Conservation (phyloP, 2,113 vertebrate species). For the Athene cunicularia region DNA sequence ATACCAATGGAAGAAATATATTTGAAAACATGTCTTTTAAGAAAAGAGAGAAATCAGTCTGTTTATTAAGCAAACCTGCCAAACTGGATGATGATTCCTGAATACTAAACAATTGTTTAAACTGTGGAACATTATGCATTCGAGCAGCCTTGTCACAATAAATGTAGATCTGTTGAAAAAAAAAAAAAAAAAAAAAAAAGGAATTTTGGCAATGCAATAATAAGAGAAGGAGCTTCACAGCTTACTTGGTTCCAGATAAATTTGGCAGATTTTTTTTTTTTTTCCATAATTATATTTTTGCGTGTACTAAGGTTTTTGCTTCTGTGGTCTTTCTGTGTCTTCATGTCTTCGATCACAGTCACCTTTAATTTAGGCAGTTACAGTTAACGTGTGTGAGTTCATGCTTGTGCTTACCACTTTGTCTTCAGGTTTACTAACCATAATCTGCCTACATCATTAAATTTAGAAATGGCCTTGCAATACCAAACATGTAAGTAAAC, state of each 20-base stretch:
- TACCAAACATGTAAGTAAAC: neutral
- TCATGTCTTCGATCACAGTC: neutral
- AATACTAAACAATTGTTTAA: slow-evolving; percentile 46
- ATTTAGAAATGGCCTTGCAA: neutral
- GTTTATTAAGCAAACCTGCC: neutral
- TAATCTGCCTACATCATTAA: neutral
- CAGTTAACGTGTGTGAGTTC: neutral
- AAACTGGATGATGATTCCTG: slow-evolving; percentile 15
- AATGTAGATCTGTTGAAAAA: slow-evolving; percentile 12
- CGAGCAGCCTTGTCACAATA: slow-evolving; percentile 39
- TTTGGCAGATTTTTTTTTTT: slow-evolving; percentile 10
- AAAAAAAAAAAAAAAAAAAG: neutral
- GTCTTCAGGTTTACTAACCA: neutral
- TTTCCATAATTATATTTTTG: neutral
- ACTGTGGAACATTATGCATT: slow-evolving; percentile 12
- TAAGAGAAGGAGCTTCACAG: slow-evolving; percentile 6
- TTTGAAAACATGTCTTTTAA: neutral
- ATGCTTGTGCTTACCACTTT: neutral
- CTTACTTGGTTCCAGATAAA: slow-evolving; percentile 46
- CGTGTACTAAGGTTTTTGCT: neutral
- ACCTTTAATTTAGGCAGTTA: neutral
- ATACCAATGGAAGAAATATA: neutral
- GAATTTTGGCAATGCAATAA: slow-evolving; percentile 28
- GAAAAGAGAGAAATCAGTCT: neutral
- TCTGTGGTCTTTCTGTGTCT: neutral